Evolutionary conservation across 2,888 invertebrate species (phyloP), one percentile per base, ranked within the genome.

Genomic region (Terebella lapidaria): DNA sequence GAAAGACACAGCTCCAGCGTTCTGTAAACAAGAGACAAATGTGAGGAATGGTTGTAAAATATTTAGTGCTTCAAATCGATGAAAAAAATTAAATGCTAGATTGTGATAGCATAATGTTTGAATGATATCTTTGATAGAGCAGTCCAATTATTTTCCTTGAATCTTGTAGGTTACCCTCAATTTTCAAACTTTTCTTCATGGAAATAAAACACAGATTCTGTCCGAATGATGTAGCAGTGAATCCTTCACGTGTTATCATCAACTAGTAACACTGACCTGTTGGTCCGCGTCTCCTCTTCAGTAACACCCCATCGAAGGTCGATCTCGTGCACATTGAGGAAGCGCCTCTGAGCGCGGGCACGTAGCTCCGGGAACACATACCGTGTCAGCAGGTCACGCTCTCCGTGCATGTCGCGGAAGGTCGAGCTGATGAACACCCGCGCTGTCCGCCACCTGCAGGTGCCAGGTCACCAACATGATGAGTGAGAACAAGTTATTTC

Each of bases 371-470:
- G 83, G 68, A 83, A 80, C 30, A 83, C 77, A 69, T 74, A 80
- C 2, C 81, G 70, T 15, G 79, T 77, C 54, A 83, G 70, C 22
- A 83, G 66, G 65, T 83, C 81, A 56, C 83, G 72, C 67, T 83
- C 83, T 3, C 81, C 80, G 64, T 83, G 81, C 82, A 83, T 82
- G 71, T 83, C 83, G 4, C 74, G 72, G 70, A 83, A 83, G 2
- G 83, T 83, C 1, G 83, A 83, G 0, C 83, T 83, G 47, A 83
- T 81, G 67, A 83, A 83, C 3, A 83, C 79, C 28, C 79, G 71
- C 0, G 79, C 74, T 3, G 78, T 79, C 47, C 75, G 70, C 82
- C 81, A 82, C 55, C 81, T 81, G 67, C 0, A 1, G 29, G 18
- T 10, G 22, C 10, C 15, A 49, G 22, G n/a, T 35, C 42, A 35